Evolutionary conservation across 2,113 vertebrate genomes (phyloP).

Genomic region (Microcebus tavaratra): DNA sequence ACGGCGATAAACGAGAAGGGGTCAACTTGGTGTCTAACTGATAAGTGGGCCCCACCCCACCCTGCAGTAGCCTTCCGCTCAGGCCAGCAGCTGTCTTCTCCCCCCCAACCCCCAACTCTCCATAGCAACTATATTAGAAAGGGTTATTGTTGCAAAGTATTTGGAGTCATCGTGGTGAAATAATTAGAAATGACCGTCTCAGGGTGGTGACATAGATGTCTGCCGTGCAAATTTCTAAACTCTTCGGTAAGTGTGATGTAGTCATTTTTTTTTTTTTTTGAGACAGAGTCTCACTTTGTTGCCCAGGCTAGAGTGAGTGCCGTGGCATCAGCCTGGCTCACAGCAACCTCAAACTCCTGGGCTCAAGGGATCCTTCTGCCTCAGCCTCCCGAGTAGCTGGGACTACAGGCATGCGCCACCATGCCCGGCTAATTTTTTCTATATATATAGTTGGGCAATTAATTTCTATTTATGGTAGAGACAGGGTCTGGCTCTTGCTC

Average conservation of each 20-base stretch:
- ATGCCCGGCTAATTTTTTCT: too few species aligned
- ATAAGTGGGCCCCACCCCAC: fast-evolving
- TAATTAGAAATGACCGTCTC: fast-evolving
- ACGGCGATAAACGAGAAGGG: not conserved
- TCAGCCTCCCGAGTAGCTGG: too few species aligned
- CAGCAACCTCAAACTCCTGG: too few species aligned
- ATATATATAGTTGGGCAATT: too few species aligned
- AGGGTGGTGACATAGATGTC: not conserved
- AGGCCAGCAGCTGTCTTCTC: not conserved
- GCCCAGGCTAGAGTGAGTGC: too few species aligned
- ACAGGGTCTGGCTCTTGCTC: too few species aligned
- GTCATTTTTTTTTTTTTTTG: not conserved
- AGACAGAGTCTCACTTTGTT: too few species aligned
- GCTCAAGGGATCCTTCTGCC: too few species aligned
- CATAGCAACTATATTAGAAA: not conserved
- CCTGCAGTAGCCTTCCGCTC: fast-evolving
- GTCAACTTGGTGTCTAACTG: fast-evolving
- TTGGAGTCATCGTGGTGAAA: not conserved
- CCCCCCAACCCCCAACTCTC: not conserved
- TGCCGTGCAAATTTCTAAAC: not conserved
- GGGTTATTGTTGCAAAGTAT: not conserved
- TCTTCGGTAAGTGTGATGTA: too few species aligned
- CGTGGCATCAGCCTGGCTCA: too few species aligned
- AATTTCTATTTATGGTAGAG: too few species aligned
- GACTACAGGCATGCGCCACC: too few species aligned